Base-by-base conservation (phyloP, 2,797 vertebrate species). In the Manis crassicaudata region DNA sequence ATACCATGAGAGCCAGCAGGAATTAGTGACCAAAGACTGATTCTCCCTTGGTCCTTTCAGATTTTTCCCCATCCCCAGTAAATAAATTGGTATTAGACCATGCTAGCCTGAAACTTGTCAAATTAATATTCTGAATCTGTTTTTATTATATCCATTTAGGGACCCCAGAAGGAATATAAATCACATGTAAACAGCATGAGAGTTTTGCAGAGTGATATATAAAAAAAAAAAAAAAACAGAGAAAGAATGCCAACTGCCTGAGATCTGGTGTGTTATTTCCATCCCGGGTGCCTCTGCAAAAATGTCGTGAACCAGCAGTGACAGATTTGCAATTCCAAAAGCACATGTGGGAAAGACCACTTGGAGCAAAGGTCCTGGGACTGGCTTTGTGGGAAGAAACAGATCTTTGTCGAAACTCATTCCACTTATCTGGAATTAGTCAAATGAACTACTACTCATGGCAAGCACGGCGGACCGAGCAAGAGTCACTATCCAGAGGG, bases 121-220 rank as follows among this genome's bases (percentile, higher is more conserved):
- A 77, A 88, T 92, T 90, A 93, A 95, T 90, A 93, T 73, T 93
- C 94, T 95, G 88, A 86, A 96, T 90, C 43, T 54, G 32, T 67
- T 96, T 95, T 92, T 70, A 97, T 95, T 84, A 77, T 32, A 73
- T 93, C 54, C 70, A 80, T 80, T 96, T 80, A 92, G 80, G 43
- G 88, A 92, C 32, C 91, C 65, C 89, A 40, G 27, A 40, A 89
- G 79, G 86, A 85, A 52, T 62, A 88, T 90, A 92, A 95, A 96
- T 96, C 75, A 87, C 54, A 80, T 60, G 52, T 67, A 91, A 95
- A 95, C 65, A 92, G 91, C 60, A 80, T 9, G 43, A 63, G 54
- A 60, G 63, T 88, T 93, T 83, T 92, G 87, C 76, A 93, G 60
- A 70, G 37, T 17, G 84, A 50, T 67, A 62, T 88, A 65, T 83